A percentile compares a stretch with the other conserved stretches of the same genome.
phyloP scores from a whole-genome alignment of 2,888 invertebrate genomes.

The Amiota mariae region DNA sequence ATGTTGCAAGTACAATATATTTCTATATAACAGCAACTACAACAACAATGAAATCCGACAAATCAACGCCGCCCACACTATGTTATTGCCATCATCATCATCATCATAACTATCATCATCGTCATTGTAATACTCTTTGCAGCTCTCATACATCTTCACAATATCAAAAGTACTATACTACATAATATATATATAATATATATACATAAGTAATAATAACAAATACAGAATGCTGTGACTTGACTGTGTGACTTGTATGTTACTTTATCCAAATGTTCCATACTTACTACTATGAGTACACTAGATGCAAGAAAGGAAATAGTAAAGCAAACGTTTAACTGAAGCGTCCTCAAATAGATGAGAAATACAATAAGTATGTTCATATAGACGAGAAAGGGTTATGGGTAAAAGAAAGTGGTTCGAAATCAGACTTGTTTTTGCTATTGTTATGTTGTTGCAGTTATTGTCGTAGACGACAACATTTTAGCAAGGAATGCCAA shows the following conservation, averaged over 20 bases:
- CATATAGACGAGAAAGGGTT: neutral
- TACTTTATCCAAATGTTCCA: neutral
- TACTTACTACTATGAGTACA: neutral
- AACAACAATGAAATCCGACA: slow-evolving; percentile 51
- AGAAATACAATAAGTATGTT: neutral
- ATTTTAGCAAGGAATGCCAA: slow-evolving; percentile 54
- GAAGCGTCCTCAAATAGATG: too few species aligned
- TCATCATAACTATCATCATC: slow-evolving; percentile 24
- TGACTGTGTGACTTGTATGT: neutral
- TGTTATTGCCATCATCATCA: slow-evolving; percentile 28
- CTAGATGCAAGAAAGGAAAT: neutral
- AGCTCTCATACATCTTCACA: neutral
- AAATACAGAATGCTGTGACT: slow-evolving; percentile 53
- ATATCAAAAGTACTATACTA: slow-evolving; percentile 8
- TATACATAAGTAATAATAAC: slow-evolving; percentile 60
- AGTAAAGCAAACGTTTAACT: slow-evolving; percentile 1
- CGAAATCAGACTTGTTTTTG: too few species aligned
- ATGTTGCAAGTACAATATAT: slow-evolving; percentile 29
- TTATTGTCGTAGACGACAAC: slow-evolving; percentile 47
- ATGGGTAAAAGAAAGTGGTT: too few species aligned
- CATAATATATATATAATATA: too few species aligned
- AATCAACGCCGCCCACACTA: slow-evolving; percentile 58
- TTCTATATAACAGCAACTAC: neutral
- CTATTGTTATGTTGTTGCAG: too few species aligned
- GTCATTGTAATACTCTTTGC: slow-evolving; percentile 1